Conservation (phyloP, 1,140 invertebrate genomes). For the Melanaphis sacchari region DNA sequence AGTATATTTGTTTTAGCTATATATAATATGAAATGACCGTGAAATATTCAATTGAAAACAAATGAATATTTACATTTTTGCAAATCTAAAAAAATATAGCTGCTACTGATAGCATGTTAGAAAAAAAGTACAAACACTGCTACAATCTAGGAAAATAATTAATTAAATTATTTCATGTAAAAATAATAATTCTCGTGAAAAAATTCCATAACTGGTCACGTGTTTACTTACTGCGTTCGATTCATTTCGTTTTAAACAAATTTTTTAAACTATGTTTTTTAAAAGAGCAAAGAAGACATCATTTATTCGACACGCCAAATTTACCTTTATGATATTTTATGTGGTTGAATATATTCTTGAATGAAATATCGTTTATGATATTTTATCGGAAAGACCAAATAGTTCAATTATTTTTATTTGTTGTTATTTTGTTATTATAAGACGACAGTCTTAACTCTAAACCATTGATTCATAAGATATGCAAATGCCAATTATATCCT, state of each 20-base stretch:
- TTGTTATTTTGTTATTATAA: background rate
- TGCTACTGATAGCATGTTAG: background rate
- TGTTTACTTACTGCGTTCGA: background rate
- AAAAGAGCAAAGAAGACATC: background rate
- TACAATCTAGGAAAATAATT: background rate
- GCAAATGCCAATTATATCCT: background rate
- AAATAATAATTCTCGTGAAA: background rate
- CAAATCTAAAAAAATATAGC: background rate
- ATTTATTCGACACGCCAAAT: background rate
- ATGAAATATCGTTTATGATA: background rate
- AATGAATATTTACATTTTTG: background rate
- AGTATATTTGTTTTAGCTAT: background rate
- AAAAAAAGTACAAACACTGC: background rate
- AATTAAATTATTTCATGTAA: background rate
- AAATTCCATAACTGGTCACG: background rate
- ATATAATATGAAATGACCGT: background rate
- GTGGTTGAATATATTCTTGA: background rate
- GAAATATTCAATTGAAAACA: background rate
- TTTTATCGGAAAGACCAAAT: background rate
- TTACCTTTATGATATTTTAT: background rate
- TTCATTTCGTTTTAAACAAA: background rate
- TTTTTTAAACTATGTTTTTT: no score
- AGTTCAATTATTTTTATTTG: no score
- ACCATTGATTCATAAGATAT: background rate
- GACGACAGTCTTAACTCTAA: background rate